Conservation (phyloP, 2,797 vertebrate species). For the Leptodactylus fallax region DNA sequence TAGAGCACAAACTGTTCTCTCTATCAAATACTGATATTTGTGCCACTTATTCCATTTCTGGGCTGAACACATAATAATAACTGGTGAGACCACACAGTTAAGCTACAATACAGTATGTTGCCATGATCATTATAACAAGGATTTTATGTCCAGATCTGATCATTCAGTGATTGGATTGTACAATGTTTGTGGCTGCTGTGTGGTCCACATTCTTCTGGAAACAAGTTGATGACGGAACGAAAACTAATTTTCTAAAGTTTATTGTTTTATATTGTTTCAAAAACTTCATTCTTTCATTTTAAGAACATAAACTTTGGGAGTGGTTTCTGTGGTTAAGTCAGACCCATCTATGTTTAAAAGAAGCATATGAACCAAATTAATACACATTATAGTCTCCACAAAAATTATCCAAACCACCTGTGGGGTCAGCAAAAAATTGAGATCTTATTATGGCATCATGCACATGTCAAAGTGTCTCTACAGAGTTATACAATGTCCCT, state of each 20-base stretch:
- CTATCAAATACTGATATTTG: too few relatives aligned
- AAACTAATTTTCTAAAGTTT: conserved; percentile 11
- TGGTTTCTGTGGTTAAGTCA: not conserved
- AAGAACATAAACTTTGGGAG: not conserved
- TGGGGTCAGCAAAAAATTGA: not conserved
- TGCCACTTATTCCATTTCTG: too few relatives aligned
- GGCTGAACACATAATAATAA: not conserved
- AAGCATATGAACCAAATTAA: conserved; percentile 11
- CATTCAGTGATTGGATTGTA: not conserved
- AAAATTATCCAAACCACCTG: not conserved
- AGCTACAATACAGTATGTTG: not conserved
- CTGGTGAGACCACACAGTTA: not conserved
- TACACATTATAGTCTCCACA: not conserved
- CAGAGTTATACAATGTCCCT: not conserved
- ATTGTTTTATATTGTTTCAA: not conserved
- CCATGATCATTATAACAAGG: not conserved
- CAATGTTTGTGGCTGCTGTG: not conserved
- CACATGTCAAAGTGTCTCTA: not conserved
- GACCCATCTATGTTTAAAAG: not conserved
- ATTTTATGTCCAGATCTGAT: conserved; percentile 7
- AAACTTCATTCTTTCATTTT: conserved; percentile 3
- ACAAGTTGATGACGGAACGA: not conserved
- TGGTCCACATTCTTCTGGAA: conserved; percentile 17
- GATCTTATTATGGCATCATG: not conserved
- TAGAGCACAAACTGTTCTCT: too few relatives aligned